Conservation (phyloP, 2,113 vertebrate genomes). For the Eupsittula cactorum region DNA sequence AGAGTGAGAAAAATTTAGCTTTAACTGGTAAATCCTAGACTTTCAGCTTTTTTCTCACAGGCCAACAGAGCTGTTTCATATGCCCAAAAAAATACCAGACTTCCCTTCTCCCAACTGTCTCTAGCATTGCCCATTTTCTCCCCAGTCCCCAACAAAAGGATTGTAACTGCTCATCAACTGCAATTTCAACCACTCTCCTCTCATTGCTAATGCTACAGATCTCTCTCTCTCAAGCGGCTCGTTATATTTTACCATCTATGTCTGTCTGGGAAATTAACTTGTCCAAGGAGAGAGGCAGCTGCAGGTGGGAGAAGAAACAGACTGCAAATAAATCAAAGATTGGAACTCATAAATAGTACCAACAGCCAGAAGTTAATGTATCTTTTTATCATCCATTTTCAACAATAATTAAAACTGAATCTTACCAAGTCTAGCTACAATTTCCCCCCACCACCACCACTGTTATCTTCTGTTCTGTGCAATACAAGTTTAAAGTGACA, state of each 20-base stretch:
- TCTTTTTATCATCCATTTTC: not conserved
- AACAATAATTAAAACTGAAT: not conserved
- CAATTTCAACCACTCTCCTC: not conserved
- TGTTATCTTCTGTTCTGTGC: not conserved
- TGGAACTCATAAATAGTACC: not conserved
- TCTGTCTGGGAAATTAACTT: not conserved
- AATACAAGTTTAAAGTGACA: not conserved
- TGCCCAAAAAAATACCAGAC: not conserved
- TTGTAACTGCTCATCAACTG: not conserved
- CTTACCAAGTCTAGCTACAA: not conserved
- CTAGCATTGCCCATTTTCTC: not conserved
- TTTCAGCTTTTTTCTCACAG: not conserved
- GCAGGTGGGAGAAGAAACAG: not conserved
- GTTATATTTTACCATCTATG: not conserved
- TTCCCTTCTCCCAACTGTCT: not conserved
- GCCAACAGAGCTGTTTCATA: not conserved
- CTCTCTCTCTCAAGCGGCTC: not conserved
- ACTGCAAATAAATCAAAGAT: not conserved
- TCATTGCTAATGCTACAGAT: not conserved
- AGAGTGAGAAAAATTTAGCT: not conserved
- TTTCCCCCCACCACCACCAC: too few relatives aligned
- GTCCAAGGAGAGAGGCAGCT: not conserved
- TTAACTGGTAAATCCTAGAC: not conserved
- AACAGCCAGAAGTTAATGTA: not conserved
- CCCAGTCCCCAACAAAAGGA: not conserved